Evolutionary conservation across 1,140 invertebrate species (phyloP).

Genomic region (Propsilocerus akamusi): DNA sequence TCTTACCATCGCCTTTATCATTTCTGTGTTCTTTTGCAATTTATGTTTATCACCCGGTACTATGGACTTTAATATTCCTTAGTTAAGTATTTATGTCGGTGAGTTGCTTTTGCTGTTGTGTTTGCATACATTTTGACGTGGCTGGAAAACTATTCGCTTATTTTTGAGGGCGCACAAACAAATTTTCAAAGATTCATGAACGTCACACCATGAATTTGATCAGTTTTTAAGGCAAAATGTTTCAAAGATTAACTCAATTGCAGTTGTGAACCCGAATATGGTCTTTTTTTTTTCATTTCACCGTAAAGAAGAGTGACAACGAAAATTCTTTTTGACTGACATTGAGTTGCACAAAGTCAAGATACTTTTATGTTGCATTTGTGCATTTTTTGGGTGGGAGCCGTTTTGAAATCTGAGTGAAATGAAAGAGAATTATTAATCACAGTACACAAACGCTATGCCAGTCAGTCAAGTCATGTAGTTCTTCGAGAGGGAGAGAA

Average conservation of each 20-base stretch:
- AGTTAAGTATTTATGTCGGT: constrained; percentile 3
- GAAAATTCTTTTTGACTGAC: neutral
- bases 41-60: neutral
- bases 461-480: too few relatives aligned
- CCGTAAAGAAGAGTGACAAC: neutral
- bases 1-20: neutral
- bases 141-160: too few relatives aligned
- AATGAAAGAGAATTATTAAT: constrained; percentile 2
- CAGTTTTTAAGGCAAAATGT: too few relatives aligned
- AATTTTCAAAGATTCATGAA: too few relatives aligned
- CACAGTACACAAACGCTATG: too few relatives aligned
- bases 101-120: too few relatives aligned
- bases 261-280: neutral
- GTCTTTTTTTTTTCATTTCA: too few relatives aligned
- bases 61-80: constrained; percentile 2
- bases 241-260: neutral
- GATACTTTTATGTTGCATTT: neutral
- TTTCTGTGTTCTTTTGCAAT: neutral
- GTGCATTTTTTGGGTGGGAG: neutral
- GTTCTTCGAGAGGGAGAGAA: too few relatives aligned
- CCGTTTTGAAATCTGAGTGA: neutral
- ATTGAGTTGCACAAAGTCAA: constrained; percentile 4
- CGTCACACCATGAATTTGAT: too few relatives aligned
- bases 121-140: too few relatives aligned
- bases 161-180: too few relatives aligned